Percentiles rank a stretch among this genome's conserved stretches.
Evolutionary conservation across 2,113 vertebrate species (phyloP).

Genomic region (Hassar affinis): DNA sequence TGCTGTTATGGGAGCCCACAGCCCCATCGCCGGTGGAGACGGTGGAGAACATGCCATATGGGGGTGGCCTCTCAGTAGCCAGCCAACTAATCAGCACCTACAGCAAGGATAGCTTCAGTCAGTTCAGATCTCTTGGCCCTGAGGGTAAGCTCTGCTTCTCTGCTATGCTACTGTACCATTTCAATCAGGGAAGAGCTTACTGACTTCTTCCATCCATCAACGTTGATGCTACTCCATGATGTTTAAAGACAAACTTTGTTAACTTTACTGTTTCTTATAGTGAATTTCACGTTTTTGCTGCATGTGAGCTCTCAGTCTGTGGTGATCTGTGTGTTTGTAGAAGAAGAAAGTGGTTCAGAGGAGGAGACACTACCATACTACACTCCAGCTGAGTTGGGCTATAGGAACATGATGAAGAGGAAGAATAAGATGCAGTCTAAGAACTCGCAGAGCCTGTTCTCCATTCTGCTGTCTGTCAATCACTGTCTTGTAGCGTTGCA

Average conservation of each 20-base stretch:
- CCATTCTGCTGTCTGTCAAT: slow-evolving; percentile 83
- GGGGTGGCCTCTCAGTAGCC: slow-evolving; percentile 92
- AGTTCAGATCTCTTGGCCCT: slow-evolving; percentile 84
- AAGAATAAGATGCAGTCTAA: slow-evolving; percentile 83
- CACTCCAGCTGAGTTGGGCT: slow-evolving; percentile 80
- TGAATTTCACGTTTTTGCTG: neutral
- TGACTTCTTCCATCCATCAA: neutral
- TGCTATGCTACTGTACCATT: neutral
- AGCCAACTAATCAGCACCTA: slow-evolving; percentile 95
- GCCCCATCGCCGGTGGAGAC: slow-evolving; percentile 98
- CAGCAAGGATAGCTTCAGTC: slow-evolving; percentile 89
- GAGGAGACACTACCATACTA: slow-evolving; percentile 89
- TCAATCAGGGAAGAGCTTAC: neutral
- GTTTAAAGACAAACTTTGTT: neutral
- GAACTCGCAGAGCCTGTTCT: slow-evolving; percentile 89
- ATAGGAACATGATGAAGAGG: slow-evolving; percentile 85
- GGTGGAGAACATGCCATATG: slow-evolving; percentile 91
- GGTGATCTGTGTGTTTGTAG: slow-evolving; percentile 61
- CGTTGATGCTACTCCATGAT: neutral
- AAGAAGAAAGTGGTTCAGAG: slow-evolving; percentile 95
- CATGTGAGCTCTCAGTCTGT: neutral
- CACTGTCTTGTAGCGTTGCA: slow-evolving; percentile 87
- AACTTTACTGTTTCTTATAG: neutral
- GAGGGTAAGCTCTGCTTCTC: slow-evolving; percentile 77
- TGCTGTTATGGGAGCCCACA: slow-evolving; percentile 95